phyloP scores from a whole-genome alignment of 2,113 vertebrate genomes.

The Machaerirhynchus nigripectus region DNA sequence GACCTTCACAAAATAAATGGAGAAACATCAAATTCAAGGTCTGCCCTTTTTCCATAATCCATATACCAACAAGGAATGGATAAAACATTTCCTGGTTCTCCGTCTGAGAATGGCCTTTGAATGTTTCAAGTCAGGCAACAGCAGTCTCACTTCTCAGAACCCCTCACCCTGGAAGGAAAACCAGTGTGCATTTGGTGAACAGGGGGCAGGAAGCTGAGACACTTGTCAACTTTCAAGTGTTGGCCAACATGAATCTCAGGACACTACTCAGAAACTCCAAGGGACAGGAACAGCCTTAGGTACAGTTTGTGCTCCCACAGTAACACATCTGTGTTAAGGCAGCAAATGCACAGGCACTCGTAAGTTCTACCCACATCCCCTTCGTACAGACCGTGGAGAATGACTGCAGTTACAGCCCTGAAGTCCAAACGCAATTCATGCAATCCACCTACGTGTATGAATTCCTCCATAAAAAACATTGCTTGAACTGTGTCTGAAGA shows the following conservation, averaged over 20 bases:
- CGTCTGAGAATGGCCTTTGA: background rate
- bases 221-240: background rate
- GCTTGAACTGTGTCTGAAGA: background rate
- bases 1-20: background rate
- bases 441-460: too few species aligned
- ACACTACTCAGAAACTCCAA: background rate
- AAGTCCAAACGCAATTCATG: background rate
- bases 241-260: background rate
- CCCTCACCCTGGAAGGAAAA: background rate
- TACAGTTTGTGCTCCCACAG: background rate
- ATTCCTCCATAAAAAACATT: background rate
- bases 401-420: background rate
- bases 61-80: background rate
- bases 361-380: background rate
- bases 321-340: background rate
- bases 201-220: rapidly evolving
- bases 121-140: background rate
- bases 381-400: rapidly evolving
- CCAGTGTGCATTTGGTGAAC: background rate
- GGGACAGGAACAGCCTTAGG: background rate
- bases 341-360: background rate
- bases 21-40: background rate
- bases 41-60: background rate
- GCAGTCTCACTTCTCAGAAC: background rate
- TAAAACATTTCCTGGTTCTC: background rate